Conservation (phyloP, 2,113 vertebrate genomes). For the Pampusana beccarii region DNA sequence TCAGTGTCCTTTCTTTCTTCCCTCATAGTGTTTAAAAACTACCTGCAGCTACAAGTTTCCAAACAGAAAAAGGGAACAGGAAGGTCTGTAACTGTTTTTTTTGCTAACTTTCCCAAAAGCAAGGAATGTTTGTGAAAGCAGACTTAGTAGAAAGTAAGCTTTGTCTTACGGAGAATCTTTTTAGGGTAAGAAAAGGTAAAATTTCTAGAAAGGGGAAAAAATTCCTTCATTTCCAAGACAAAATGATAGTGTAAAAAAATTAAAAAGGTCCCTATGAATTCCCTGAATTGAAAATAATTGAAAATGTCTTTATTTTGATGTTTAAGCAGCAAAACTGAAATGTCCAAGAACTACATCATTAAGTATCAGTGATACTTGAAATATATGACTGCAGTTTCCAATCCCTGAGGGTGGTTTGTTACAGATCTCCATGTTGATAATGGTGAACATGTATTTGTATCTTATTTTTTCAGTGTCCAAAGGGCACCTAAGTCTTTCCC, state of each 20-base stretch:
- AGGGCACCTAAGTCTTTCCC: neutral
- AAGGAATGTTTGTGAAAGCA: neutral
- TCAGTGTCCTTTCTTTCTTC: neutral
- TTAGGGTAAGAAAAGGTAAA: neutral
- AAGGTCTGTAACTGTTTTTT: neutral
- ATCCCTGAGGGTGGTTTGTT: neutral
- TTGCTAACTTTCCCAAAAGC: neutral
- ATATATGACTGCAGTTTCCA: neutral
- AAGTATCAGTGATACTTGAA: constrained; percentile 2
- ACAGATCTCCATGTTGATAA: neutral
- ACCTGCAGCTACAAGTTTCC: neutral
- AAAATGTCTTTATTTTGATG: neutral
- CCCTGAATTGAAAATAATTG: neutral
- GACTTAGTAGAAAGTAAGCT: neutral
- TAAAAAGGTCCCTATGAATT: neutral
- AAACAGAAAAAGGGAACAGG: neutral
- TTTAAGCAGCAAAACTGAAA: neutral
- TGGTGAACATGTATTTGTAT: neutral
- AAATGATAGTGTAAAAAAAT: neutral
- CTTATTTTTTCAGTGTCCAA: neutral
- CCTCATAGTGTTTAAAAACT: neutral
- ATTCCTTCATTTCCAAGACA: neutral
- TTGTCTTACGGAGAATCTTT: fast-evolving
- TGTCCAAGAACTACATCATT: neutral
- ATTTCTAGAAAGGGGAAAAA: neutral